Base-by-base conservation (phyloP, 1,140 invertebrate species). In the Tenebrio molitor region DNA sequence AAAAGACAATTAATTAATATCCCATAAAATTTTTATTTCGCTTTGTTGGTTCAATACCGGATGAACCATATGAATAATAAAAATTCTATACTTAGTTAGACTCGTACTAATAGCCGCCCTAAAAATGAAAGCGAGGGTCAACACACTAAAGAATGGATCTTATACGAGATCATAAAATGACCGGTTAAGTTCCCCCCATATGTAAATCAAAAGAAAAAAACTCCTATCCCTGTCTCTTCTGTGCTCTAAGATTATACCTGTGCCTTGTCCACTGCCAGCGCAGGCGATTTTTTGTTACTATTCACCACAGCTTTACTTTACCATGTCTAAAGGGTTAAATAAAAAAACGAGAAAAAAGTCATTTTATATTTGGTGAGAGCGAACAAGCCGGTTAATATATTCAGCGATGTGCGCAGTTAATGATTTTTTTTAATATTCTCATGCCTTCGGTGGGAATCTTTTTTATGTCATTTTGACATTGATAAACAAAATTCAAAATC, bases 121-220 rank as follows among this genome's bases (percentile, higher is more conserved):
- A 58, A 50, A 50, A 50, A 58, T 29, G 23, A 58, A 58, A 58
- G 50, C 50, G 44, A 66, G 64, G 64, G 64, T 66, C 64, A 66
- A 66, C 44, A 66, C 34, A 66, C 64, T 42, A 41, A 42, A 66
- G 21, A 65, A 65, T 65, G 62, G 39, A 42, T 44, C 42, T 66
- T 17, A 66, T 66, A 66, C 50, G 64, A 66, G 25, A 66, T 41
- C 64, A 44, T 66, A 42, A 66, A 66, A 66, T 66, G 64, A 66
- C 64, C 64, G 64, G 64, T 66, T 66, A 42, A 29, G 64, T 23
- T 44, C 64, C 64, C 64, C 23, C 39, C 64, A 14, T 66, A 66
- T 42, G 42, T 44, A 66, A 42, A 66, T 44, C 41, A 25, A 58
- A 58, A 58, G 50, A 29, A 58, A 50, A 58, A 58, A 42, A 21